A percentile compares a stretch with the other conserved stretches of the same genome.
These are phyloP conservation scores for Podarcis muralis DNA, from an alignment of 2,113 vertebrate species.

Conservation along the genomic window DNA sequence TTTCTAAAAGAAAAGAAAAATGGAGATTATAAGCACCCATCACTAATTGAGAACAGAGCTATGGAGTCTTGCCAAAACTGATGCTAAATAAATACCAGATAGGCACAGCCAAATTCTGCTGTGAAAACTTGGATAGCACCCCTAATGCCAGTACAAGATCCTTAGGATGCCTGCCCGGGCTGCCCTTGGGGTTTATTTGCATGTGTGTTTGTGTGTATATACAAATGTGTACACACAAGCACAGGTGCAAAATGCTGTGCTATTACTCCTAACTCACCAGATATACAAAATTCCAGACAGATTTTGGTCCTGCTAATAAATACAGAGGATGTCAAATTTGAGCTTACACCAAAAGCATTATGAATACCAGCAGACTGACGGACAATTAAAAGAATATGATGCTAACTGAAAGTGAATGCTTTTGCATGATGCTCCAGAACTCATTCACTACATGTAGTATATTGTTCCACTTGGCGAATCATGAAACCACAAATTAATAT, in stretches of 20 bases:
- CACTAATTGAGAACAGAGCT: background rate
- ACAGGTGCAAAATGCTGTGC: background rate
- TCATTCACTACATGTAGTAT: slow-evolving; percentile 49
- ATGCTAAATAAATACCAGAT: background rate
- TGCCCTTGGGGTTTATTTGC: background rate
- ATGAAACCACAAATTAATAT: slow-evolving; percentile 59
- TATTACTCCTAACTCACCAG: slow-evolving; percentile 22
- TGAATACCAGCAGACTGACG: slow-evolving; percentile 22
- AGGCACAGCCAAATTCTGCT: background rate
- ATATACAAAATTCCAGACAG: background rate
- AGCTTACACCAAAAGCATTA: background rate
- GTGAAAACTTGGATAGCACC: background rate
- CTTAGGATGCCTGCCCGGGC: background rate
- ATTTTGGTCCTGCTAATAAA: background rate
- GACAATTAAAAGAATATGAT: slow-evolving; percentile 36
- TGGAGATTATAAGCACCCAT: background rate
- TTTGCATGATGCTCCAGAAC: slow-evolving; percentile 44
- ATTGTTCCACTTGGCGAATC: slow-evolving; percentile 57
- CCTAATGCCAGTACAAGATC: background rate
- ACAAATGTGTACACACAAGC: no score
- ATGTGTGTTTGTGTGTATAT: background rate
- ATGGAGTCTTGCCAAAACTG: background rate
- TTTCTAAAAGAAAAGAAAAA: background rate
- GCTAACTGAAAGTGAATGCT: slow-evolving; percentile 18
- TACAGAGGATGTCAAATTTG: background rate